Conservation (phyloP, 2,888 invertebrate genomes). For the Copidosoma aretas region DNA sequence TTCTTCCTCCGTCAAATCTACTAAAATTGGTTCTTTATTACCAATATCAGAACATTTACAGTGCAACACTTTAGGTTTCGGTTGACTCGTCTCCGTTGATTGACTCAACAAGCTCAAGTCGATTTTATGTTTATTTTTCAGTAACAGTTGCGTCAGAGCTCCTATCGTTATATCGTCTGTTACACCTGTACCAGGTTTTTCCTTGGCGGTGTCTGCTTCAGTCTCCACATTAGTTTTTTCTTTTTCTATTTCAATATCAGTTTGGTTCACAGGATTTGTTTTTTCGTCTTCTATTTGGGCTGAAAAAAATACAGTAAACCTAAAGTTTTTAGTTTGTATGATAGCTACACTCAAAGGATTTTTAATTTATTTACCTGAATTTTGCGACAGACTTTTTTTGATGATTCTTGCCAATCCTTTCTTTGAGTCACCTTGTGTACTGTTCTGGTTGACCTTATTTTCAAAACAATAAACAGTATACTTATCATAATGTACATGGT, state of each 20-base stretch:
- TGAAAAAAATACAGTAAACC: background rate
- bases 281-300: no score
- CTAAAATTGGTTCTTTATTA: background rate
- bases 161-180: background rate
- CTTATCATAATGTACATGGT: no score
- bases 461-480: no score
- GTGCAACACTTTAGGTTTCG: background rate
- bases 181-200: no score
- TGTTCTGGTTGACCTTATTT: background rate
- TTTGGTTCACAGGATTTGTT: background rate
- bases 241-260: constrained; percentile 1
- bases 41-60: background rate
- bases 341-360: background rate
- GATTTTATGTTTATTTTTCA: no score
- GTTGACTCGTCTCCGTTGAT: background rate
- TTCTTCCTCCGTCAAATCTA: background rate
- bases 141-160: no score
- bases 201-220: background rate
- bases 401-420: background rate
- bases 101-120: no score
- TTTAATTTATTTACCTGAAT: background rate
- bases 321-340: no score
- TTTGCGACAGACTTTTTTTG: background rate
- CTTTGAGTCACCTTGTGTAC: background rate
- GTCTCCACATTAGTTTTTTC: background rate